phyloP scores from a whole-genome alignment of 2,888 invertebrate genomes.

The Tridacna crocea region DNA sequence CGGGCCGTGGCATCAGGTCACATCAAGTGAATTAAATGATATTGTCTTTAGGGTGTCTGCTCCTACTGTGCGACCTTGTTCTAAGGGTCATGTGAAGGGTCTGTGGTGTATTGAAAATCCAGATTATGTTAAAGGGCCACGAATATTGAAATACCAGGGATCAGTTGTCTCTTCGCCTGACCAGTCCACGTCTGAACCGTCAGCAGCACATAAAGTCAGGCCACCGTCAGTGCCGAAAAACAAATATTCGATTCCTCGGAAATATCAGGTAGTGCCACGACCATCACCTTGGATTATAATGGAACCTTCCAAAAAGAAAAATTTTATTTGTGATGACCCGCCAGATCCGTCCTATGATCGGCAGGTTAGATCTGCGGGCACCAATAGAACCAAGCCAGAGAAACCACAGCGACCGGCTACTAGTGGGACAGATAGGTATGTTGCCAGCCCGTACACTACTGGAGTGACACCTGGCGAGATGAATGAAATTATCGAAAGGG shows the following conservation, averaged over 20 bases:
- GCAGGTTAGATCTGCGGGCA: constrained; percentile 35
- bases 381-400: constrained; percentile 29
- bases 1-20: constrained; percentile 71
- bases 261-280: constrained; percentile 59
- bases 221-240: constrained; percentile 46
- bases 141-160: constrained; percentile 54
- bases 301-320: constrained; percentile 63
- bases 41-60: constrained; percentile 64
- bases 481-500: constrained; percentile 68
- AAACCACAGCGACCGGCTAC: constrained; percentile 32
- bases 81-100: constrained; percentile 64
- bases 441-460: constrained; percentile 52
- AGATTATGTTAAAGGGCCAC: constrained; percentile 59
- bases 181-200: constrained; percentile 2
- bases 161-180: constrained; percentile 19
- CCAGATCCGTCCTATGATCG: constrained; percentile 55
- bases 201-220: constrained; percentile 13
- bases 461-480: constrained; percentile 62
- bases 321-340: constrained; percentile 61
- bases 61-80: constrained; percentile 63
- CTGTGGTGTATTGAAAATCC: constrained; percentile 67
- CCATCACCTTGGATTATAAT: constrained; percentile 66
- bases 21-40: constrained; percentile 56
- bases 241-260: constrained; percentile 60
- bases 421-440: constrained; percentile 36